Base-by-base conservation (phyloP, 2,888 invertebrate genomes). In the Drosophila villosipedis region DNA sequence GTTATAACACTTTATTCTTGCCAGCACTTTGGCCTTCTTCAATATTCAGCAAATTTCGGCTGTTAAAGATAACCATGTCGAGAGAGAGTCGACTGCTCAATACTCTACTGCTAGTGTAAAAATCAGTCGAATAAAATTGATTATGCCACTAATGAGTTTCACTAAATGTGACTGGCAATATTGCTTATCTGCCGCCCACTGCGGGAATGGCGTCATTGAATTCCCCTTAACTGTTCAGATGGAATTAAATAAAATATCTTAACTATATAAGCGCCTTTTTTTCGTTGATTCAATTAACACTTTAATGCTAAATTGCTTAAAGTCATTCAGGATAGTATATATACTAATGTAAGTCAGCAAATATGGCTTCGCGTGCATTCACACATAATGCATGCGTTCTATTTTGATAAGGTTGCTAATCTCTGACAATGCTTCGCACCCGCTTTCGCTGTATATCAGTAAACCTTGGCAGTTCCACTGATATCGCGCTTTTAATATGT, bases 201-300 rank as follows among this genome's bases (percentile, higher is more conserved):
- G 35, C 19, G 35, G 28, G 9, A 33, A 68, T 22, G 43, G 19
- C 55, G 28, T 58, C 43, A 52, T 41, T 69, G 30, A 69, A 58
- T 58, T 58, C 5, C 22, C 31, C 30, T 30, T 22, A 47, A 73
- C 35, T 37, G 41, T 59, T 55, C 31, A 14, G 35, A 61, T 49
- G 19, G 4, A 60, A 41, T 25, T 55, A 25, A 4, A 43, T 41
- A 16, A 4, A 35, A 49, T 25, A 52, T 52, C 52, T 50, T 4
- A 59, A 43, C 19, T 35, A 43, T 55, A 47, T 25, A 37, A 59
- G 58, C 58, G 50, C n/a, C 2, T 47, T 9, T 25, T 22, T 61
- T 55, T 61, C 30, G 50, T n/a, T 62, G 57, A 55, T 69, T 68
- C 30, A 76, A 76, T 80, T 83, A 68, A 57, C 86, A 80, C 70